Conservation (phyloP, 2,113 vertebrate species). For the Talpa occidentalis region DNA sequence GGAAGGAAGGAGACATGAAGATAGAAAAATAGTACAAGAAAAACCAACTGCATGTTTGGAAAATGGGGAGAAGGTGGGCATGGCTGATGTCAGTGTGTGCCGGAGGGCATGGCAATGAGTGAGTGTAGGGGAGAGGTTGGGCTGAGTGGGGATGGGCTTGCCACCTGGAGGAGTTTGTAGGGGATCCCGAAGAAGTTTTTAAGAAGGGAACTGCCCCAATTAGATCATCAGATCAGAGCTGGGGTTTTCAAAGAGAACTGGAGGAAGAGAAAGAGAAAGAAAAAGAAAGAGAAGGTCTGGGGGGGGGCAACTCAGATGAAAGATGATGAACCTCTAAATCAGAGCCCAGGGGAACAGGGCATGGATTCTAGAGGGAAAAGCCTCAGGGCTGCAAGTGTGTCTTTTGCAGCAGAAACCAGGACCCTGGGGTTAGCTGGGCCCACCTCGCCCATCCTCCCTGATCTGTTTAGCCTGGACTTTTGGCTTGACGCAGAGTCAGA, state of each 20-base stretch:
- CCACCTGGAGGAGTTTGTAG: not conserved
- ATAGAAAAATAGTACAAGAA: not conserved
- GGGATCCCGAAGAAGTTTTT: not conserved
- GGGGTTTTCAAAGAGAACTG: not conserved
- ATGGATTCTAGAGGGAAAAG: not conserved
- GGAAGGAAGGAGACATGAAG: not conserved
- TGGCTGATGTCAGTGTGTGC: not conserved
- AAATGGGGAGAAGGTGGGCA: not conserved
- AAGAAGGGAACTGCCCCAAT: not conserved
- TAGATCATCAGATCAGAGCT: slow-evolving; percentile 14
- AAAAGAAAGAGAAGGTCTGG: too few relatives aligned
- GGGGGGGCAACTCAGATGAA: not conserved
- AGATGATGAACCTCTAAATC: not conserved
- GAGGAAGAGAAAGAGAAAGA: too few relatives aligned
- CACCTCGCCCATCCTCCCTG: too few relatives aligned
- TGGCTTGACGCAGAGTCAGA: not conserved
- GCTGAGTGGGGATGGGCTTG: not conserved
- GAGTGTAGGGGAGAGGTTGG: not conserved
- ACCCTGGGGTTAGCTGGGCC: not conserved
- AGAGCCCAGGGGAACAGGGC: not conserved
- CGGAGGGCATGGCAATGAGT: not conserved
- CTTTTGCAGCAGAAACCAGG: not conserved
- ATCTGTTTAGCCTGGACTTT: not conserved
- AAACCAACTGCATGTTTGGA: not conserved
- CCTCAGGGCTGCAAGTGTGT: not conserved